Conservation (phyloP, 1,140 invertebrate genomes). For the Heliconius hermathena region DNA sequence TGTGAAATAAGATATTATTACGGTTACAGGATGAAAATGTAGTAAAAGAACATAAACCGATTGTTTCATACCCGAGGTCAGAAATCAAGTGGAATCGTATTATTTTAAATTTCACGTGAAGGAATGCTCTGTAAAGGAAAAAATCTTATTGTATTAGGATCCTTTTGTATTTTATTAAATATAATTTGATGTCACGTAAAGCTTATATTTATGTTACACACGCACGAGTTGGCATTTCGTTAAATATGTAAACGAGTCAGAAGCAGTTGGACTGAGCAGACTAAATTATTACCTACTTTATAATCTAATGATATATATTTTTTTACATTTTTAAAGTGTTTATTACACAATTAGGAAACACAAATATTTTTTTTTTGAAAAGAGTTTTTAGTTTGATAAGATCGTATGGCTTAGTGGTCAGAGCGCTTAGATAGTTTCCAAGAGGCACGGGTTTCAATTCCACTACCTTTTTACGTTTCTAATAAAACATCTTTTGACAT, state of each 20-base stretch:
- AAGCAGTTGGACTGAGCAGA: not conserved
- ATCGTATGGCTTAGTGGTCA: too few species aligned
- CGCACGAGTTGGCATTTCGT: constrained; percentile 19
- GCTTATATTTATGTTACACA: constrained; percentile 24
- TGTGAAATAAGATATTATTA: constrained; percentile 14
- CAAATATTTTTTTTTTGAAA: too few species aligned
- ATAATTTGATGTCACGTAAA: constrained; percentile 32
- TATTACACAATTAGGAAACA: too few species aligned
- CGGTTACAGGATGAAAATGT: constrained; percentile 28
- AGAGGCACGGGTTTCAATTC: too few species aligned
- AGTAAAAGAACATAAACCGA: constrained; percentile 29
- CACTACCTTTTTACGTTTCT: too few species aligned
- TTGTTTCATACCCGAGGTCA: constrained; percentile 37
- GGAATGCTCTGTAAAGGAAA: constrained; percentile 37
- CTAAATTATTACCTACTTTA: not conserved
- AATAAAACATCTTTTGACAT: too few species aligned
- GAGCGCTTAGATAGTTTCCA: too few species aligned
- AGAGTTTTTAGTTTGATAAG: too few species aligned
- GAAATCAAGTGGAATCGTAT: constrained; percentile 54
- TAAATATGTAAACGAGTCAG: constrained; percentile 37
- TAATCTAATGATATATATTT: too few species aligned
- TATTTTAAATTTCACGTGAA: constrained; percentile 46
- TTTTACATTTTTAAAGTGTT: too few species aligned
- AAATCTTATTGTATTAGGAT: constrained; percentile 44
- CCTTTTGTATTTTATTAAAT: constrained; percentile 38